phyloP scores from a whole-genome alignment of 2,888 invertebrate species.

The Actias luna region DNA sequence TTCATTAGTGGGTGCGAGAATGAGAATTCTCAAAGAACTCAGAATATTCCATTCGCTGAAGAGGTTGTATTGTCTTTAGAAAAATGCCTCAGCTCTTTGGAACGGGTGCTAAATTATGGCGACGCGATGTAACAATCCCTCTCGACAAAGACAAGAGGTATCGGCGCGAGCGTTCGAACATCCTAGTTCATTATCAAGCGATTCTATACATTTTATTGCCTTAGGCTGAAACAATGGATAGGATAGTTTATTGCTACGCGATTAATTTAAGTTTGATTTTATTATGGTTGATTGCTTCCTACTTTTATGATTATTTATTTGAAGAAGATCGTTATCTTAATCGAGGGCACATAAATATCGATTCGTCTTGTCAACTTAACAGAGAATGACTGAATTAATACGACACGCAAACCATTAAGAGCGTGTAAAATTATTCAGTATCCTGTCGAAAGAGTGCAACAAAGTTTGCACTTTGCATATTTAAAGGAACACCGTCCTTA shows the following conservation, averaged over 20 bases:
- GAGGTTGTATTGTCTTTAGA: constrained; percentile 78
- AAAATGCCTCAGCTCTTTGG: constrained; percentile 66
- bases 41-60: constrained; percentile 73
- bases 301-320: constrained; percentile 22
- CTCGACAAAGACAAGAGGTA: constrained; percentile 46
- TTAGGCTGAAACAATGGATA: constrained; percentile 43
- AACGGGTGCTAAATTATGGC: constrained; percentile 73
- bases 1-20: constrained; percentile 82
- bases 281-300: constrained; percentile 27
- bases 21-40: constrained; percentile 78
- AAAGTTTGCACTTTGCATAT: constrained; percentile 79
- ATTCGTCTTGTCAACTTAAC: constrained; percentile 57
- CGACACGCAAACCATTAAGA: constrained; percentile 73
- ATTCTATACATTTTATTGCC: constrained; percentile 53
- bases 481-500: constrained; percentile 76
- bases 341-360: constrained; percentile 45
- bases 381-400: constrained; percentile 63
- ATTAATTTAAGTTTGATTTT: constrained; percentile 39
- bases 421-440: constrained; percentile 79
- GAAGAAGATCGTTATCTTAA: constrained; percentile 26
- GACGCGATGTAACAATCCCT: constrained; percentile 47
- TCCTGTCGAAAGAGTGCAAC: constrained; percentile 69
- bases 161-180: constrained; percentile 42
- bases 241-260: constrained; percentile 39
- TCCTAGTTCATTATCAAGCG: constrained; percentile 65